phyloP scores from a whole-genome alignment of 2,113 vertebrate species.

The Tetrao urogallus region DNA sequence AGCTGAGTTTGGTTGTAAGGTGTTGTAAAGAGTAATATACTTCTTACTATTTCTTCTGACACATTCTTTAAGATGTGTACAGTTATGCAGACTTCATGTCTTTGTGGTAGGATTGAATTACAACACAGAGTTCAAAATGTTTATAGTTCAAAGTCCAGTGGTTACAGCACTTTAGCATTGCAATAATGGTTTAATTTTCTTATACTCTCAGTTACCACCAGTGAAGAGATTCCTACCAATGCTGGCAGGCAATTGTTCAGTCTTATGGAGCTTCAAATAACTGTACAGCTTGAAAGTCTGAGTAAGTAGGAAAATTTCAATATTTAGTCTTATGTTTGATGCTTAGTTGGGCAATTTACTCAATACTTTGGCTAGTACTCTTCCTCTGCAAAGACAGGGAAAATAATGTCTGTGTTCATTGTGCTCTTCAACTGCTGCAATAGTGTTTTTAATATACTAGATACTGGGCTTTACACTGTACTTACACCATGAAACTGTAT shows the following conservation, averaged over 20 bases:
- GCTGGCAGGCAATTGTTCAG: neutral
- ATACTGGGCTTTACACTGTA: neutral
- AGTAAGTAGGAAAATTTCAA: neutral
- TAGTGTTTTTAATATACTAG: neutral
- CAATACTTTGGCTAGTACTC: neutral
- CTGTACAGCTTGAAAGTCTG: constrained; percentile 14
- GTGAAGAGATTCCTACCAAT: neutral
- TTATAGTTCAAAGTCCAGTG: neutral
- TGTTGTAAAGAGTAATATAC: neutral
- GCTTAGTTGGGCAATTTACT: constrained; percentile 10
- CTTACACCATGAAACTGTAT: neutral
- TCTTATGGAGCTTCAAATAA: constrained; percentile 10
- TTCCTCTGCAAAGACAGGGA: neutral
- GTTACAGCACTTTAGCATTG: neutral
- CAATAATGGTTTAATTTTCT: constrained; percentile 2
- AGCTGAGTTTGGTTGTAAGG: neutral
- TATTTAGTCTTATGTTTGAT: neutral
- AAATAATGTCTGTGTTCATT: neutral
- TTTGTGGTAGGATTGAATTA: neutral
- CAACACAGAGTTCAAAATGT: neutral
- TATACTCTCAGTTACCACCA: neutral
- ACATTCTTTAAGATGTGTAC: neutral
- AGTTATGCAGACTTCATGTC: neutral
- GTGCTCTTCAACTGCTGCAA: neutral
- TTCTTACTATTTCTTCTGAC: neutral